Evolutionary conservation across 2,888 invertebrate species (phyloP).

Genomic region (Nephrocerus scutellatus): DNA sequence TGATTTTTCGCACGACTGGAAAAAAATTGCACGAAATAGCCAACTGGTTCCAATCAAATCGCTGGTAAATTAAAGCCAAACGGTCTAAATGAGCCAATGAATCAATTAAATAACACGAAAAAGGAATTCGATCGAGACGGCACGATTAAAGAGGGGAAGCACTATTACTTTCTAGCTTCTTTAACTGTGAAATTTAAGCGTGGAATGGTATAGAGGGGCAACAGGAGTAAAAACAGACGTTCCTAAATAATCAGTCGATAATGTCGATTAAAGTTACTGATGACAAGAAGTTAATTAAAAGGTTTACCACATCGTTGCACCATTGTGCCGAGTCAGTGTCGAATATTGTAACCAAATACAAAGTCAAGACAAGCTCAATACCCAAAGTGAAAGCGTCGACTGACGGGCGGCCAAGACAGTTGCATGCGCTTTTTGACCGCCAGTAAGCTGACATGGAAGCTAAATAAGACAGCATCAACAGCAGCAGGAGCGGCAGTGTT

Average conservation of each 20-base stretch:
- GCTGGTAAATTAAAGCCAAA: too few relatives aligned
- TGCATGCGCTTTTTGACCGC: slow-evolving; percentile 11
- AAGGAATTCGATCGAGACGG: slow-evolving; percentile 15
- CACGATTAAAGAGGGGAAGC: slow-evolving; percentile 12
- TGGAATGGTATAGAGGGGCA: too few relatives aligned
- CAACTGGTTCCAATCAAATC: slow-evolving; percentile 4
- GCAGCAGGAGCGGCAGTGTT: too few relatives aligned
- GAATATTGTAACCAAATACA: too few relatives aligned
- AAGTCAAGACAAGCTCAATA: background rate
- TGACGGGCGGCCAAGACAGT: slow-evolving; percentile 2
- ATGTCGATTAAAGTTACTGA: slow-evolving; percentile 20
- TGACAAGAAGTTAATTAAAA: slow-evolving; percentile 23
- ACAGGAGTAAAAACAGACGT: too few relatives aligned
- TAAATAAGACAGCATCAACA: too few relatives aligned
- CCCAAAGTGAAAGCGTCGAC: background rate
- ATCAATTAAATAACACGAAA: slow-evolving; percentile 22
- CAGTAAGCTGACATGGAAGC: too few relatives aligned
- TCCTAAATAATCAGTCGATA: too few relatives aligned
- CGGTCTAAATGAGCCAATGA: too few relatives aligned
- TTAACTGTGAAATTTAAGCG: too few relatives aligned
- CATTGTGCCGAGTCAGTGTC: background rate
- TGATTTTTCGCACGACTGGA: slow-evolving; percentile 21
- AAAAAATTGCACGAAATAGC: slow-evolving; percentile 16
- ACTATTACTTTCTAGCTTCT: too few relatives aligned
- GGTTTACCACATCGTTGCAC: slow-evolving; percentile 1